Evolutionary conservation across 2,888 invertebrate species (phyloP).

Genomic region (Drosophila demipolita): DNA sequence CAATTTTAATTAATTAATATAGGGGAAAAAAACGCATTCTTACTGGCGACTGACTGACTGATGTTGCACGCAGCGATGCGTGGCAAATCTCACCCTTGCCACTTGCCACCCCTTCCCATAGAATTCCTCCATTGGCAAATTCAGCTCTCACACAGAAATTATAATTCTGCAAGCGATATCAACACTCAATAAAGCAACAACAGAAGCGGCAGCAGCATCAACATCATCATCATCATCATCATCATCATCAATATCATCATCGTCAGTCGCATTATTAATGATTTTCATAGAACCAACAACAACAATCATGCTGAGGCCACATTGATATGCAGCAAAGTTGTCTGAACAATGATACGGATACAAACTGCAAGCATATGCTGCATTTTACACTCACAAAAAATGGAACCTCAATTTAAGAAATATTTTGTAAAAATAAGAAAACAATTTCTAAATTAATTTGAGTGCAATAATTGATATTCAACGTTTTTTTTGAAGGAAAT

Average conservation of each 20-base stretch:
- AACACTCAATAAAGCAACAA: slow-evolving; percentile 45
- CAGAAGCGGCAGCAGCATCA: slow-evolving; percentile 29
- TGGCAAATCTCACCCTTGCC: slow-evolving; percentile 22
- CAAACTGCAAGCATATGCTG: slow-evolving; percentile 43
- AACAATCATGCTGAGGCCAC: slow-evolving; percentile 26
- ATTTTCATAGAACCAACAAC: slow-evolving; percentile 59
- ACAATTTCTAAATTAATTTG: no score
- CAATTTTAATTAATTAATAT: slow-evolving; percentile 76
- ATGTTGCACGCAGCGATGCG: slow-evolving; percentile 66
- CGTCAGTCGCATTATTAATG: slow-evolving; percentile 68
- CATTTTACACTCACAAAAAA: slow-evolving; percentile 3
- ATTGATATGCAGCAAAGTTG: slow-evolving; percentile 58
- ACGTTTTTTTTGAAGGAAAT: no score
- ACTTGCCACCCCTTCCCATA: background rate
- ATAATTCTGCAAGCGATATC: slow-evolving; percentile 69
- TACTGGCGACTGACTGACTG: slow-evolving; percentile 32
- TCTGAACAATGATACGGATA: slow-evolving; percentile 46
- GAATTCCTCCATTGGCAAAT: background rate
- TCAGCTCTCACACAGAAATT: slow-evolving; percentile 46
- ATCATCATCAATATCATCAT: slow-evolving; percentile 32
- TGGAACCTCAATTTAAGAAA: no score
- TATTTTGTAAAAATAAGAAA: no score
- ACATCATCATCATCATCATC: slow-evolving; percentile 54
- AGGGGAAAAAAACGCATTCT: slow-evolving; percentile 21
- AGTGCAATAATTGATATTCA: no score